These are phyloP conservation scores for Panorpa germanica DNA, from an alignment of 2,888 invertebrate species.

Conservation along the genomic window DNA sequence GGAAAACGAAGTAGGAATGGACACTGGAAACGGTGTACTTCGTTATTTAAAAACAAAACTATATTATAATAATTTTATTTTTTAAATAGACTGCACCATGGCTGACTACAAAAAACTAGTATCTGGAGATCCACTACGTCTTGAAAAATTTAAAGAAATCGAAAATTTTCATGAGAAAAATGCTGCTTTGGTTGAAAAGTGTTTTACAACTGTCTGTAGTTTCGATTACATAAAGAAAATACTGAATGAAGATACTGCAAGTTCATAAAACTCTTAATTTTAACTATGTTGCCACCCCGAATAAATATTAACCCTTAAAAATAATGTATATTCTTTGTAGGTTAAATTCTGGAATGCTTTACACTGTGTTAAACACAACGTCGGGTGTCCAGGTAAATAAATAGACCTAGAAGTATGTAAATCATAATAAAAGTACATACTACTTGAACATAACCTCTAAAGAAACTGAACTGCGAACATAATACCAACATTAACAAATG, in stretches of 20 bases:
- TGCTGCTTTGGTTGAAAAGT: slow-evolving; percentile 26
- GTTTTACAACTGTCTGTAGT: slow-evolving; percentile 26
- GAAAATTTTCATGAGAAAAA: slow-evolving; percentile 24
- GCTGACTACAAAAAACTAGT: slow-evolving; percentile 24
- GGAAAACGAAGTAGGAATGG: no score
- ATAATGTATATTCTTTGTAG: no score
- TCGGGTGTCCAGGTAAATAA: slow-evolving; percentile 30
- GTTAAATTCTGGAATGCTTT: slow-evolving; percentile 31
- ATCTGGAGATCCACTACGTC: slow-evolving; percentile 21
- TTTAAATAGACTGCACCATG: slow-evolving; percentile 26
- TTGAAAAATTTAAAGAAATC: slow-evolving; percentile 23
- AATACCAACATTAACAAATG: no score
- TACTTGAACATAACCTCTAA: no score
- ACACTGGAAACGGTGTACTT: no score
- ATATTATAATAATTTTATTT: no score
- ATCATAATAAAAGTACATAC: no score
- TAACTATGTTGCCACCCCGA: no score
- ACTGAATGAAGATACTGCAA: slow-evolving; percentile 23
- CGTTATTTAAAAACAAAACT: no score
- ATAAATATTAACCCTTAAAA: no score
- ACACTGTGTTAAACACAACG: slow-evolving; percentile 29
- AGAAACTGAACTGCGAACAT: no score
- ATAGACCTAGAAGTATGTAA: no score
- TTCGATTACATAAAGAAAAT: slow-evolving; percentile 25
- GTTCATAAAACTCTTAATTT: slow-evolving; percentile 24